Base-by-base conservation (phyloP, 2,888 invertebrate genomes). In the Miltochrista miniata region DNA sequence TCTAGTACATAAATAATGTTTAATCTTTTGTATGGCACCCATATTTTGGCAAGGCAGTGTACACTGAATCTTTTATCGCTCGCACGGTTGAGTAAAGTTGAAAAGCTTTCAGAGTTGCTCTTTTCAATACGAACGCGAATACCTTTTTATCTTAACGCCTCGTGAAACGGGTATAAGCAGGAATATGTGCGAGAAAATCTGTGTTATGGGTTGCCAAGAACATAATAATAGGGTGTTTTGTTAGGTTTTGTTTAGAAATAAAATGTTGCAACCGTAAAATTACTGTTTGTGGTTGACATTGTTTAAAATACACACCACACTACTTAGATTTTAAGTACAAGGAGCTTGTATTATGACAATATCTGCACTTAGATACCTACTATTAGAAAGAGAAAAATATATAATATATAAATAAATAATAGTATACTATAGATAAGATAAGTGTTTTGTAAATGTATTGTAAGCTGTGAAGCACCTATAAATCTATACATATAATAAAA, bases 31-130 rank as follows among this genome's bases (percentile, higher is more conserved):
- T 24, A 5, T 24, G 3, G 18, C 18, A 24, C 18, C 42, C 7
- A 14, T 53, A 37, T 29, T 36, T 18, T 14, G n/a, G 53, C 43
- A 49, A 47, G 12, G 7, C 53, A 64, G 11, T 66, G 50, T 59
- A 59, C 11, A 0, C 43, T 59, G 43, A 49, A 58, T 64, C 53
- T 61, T 66, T 68, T 64, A 66, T 66, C 68, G 59, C 51, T 47
- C 18, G 31, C 46, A 61, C 64, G 61, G 47, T 51, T 41, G 50
- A 55, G 51, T 61, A 42, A 37, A 48, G 48, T 35, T 46, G 51
- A 61, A 61, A 59, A 61, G 44, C 48, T 61, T 64, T 54, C 42
- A 64, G 55, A 64, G 59, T 66, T 63, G 51, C 55, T 59, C 61
- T 55, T 68, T 66, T 57, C 53, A 57, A 59, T 30, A 24, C n/a